A percentile compares a stretch with the other conserved stretches of the same genome.
Conservation (phyloP, 2,113 vertebrate species). For the Sardina pilchardus region DNA sequence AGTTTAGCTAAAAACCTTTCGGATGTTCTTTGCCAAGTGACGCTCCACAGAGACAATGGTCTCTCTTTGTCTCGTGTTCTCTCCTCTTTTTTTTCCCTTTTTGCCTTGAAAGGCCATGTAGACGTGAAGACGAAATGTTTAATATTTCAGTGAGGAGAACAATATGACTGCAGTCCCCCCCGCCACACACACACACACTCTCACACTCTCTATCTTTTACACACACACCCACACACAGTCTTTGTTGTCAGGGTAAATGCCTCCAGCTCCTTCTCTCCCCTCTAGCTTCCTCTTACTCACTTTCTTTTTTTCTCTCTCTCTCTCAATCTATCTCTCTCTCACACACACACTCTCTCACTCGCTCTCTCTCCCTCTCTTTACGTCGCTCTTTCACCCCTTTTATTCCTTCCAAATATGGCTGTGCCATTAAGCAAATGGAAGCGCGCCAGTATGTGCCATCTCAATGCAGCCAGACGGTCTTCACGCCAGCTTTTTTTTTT, state of each 20-base stretch:
- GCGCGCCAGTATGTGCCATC: background rate
- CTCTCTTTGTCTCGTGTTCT: background rate
- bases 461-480: background rate
- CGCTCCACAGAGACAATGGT: background rate
- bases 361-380: background rate
- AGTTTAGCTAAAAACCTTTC: constrained; percentile 15
- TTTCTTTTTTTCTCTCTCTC: background rate
- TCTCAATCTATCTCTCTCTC: background rate
- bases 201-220: background rate
- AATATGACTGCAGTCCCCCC: background rate
- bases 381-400: background rate
- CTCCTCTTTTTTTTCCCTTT: background rate
- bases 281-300: background rate
- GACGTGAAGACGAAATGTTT: constrained; percentile 9
- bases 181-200: background rate
- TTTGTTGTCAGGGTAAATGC: background rate
- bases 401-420: background rate
- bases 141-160: constrained; percentile 12
- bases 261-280: background rate
- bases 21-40: background rate
- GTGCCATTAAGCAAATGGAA: background rate
- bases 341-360: background rate
- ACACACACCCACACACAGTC: background rate
- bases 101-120: constrained; percentile 3
- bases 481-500: background rate